A percentile compares a stretch with the other conserved stretches of the same genome.
Evolutionary conservation across 2,888 invertebrate species (phyloP).

Genomic region (Noctua janthe): DNA sequence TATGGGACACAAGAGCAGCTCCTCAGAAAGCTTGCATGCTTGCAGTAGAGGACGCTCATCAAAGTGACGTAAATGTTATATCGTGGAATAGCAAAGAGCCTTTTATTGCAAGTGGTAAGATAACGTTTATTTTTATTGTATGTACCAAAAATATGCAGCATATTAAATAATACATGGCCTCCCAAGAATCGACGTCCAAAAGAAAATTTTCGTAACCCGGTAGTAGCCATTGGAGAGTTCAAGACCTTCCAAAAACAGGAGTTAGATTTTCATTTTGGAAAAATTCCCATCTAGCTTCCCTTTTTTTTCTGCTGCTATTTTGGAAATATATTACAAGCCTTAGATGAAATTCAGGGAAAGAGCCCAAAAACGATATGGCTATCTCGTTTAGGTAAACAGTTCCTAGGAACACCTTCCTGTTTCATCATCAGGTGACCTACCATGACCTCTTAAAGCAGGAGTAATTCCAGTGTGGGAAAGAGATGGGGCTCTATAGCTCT

Average conservation of each 20-base stretch:
- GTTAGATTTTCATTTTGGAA: background rate
- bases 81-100: constrained; percentile 98
- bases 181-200: background rate
- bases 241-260: background rate
- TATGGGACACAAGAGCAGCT: constrained; percentile 98
- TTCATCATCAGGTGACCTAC: background rate
- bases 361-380: background rate
- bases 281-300: background rate
- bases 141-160: background rate
- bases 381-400: background rate
- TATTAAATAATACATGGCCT: background rate
- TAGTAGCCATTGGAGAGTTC: background rate
- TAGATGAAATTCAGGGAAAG: background rate
- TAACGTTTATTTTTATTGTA: background rate
- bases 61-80: constrained; percentile 98
- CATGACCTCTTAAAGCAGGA: too few species aligned
- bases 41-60: constrained; percentile 95
- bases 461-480: too few species aligned
- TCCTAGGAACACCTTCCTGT: background rate
- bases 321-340: background rate
- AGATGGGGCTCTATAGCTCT: too few species aligned
- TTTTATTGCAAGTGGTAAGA: constrained; percentile 95
- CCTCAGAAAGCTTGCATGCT: constrained; percentile 98
- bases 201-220: background rate
- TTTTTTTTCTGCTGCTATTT: background rate